Percentiles rank a stretch among this genome's conserved stretches.
Conservation (phyloP, 2,113 vertebrate genomes). For the Indri indri region DNA sequence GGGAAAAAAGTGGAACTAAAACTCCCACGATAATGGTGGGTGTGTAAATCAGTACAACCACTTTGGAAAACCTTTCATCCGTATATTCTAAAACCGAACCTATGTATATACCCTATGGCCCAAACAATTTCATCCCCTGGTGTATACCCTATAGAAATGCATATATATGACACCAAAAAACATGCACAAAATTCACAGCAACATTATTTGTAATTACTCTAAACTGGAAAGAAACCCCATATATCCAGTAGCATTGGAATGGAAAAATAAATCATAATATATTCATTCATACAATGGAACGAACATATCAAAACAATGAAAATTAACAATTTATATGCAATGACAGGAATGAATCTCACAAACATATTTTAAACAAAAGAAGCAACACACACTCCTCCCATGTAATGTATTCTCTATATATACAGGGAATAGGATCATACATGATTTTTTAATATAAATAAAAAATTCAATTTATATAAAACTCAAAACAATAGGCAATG, state of each 20-base stretch:
- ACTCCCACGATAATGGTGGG: neutral
- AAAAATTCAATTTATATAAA: neutral
- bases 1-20: neutral
- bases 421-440: neutral
- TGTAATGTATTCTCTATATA: neutral
- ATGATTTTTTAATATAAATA: neutral
- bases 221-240: neutral
- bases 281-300: neutral
- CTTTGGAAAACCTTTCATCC: neutral
- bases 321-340: constrained; percentile 1
- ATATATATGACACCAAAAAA: neutral
- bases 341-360: neutral
- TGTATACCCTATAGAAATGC: neutral
- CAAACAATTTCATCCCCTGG: neutral
- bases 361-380: constrained; percentile 7
- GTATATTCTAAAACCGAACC: neutral
- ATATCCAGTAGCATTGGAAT: neutral
- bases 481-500: neutral
- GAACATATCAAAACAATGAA: constrained; percentile 20
- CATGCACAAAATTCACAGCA: neutral
- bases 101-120: neutral
- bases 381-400: neutral
- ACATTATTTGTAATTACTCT: neutral
- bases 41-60: neutral
- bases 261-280: neutral